Conservation (phyloP, 2,113 vertebrate genomes). For the Sitta europaea region DNA sequence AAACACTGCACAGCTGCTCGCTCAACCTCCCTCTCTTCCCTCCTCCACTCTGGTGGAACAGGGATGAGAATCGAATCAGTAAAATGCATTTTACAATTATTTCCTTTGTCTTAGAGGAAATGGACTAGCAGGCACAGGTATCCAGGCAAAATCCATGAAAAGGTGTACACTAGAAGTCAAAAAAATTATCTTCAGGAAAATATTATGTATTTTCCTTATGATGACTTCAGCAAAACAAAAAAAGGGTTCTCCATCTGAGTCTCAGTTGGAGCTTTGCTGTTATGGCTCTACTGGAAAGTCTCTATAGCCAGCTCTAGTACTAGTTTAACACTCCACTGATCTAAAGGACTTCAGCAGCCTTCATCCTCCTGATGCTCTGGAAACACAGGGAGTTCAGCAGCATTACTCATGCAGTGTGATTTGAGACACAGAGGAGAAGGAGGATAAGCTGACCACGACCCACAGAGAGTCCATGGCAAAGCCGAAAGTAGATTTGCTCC, state of each 20-base stretch:
- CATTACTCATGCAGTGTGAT: not conserved
- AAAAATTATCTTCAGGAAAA: not conserved
- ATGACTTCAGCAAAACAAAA: not conserved
- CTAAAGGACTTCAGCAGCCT: not conserved
- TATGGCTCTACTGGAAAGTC: not conserved
- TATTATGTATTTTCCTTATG: not conserved
- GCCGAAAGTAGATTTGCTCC: not conserved
- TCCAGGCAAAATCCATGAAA: not conserved
- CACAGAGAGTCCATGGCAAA: not conserved
- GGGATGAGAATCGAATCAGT: rapidly evolving
- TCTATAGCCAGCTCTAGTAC: not conserved
- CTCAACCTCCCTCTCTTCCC: not conserved
- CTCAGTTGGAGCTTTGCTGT: not conserved
- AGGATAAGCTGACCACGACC: not conserved
- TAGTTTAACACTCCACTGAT: not conserved
- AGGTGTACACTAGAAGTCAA: not conserved
- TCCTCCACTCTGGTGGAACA: not conserved
- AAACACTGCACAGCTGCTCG: not conserved
- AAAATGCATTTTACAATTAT: not conserved
- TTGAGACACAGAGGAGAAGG: not conserved
- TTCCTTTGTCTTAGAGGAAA: not conserved
- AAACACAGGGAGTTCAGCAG: not conserved
- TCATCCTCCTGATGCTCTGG: not conserved
- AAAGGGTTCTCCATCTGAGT: not conserved
- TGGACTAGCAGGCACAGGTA: not conserved